Evolutionary conservation across 2,113 vertebrate species (phyloP).

Genomic region (Phaethon lepturus): DNA sequence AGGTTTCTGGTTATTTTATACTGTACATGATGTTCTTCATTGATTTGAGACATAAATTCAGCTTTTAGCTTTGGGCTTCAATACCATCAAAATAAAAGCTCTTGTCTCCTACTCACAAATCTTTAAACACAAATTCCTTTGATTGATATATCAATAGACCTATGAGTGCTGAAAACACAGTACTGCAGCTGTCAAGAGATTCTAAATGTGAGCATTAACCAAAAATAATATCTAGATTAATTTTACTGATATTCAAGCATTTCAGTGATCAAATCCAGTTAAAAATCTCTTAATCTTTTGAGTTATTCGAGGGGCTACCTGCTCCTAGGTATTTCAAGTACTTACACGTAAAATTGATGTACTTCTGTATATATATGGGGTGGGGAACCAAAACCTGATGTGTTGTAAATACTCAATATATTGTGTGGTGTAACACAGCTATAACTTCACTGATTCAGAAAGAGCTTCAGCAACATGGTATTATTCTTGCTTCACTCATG

Average conservation of each 20-base stretch:
- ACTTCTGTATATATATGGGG: accelerated
- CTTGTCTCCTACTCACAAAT: neutral
- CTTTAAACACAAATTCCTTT: neutral
- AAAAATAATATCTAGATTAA: neutral
- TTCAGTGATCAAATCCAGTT: neutral
- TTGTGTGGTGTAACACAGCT: neutral
- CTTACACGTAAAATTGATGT: neutral
- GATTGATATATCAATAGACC: neutral
- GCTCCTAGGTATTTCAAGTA: neutral
- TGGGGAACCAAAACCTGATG: neutral
- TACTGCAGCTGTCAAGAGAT: neutral
- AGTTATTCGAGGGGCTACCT: neutral
- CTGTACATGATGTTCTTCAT: neutral
- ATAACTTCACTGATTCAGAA: neutral
- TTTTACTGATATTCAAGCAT: neutral
- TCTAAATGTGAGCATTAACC: neutral
- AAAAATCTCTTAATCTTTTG: neutral
- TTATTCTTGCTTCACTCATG: neutral
- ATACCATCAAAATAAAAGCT: neutral
- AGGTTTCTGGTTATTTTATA: neutral
- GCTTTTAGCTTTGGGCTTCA: neutral
- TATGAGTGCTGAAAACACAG: neutral
- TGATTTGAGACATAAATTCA: neutral
- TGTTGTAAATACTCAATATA: neutral
- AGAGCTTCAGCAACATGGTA: neutral